Base-by-base conservation (phyloP, 2,113 vertebrate genomes). In the Odontesthes bonariensis region DNA sequence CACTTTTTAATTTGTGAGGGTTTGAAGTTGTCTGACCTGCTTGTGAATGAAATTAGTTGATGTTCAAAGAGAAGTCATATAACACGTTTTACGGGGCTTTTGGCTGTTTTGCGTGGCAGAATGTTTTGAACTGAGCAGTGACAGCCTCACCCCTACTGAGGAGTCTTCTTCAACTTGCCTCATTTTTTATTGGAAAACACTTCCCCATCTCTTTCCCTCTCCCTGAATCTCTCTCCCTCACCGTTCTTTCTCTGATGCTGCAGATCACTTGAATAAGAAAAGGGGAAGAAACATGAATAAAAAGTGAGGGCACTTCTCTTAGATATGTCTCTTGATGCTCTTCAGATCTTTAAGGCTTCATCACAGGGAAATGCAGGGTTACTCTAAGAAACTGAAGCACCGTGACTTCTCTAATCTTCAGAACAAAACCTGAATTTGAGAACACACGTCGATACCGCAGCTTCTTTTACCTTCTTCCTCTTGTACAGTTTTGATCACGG, bases 311-410 rank as follows among this genome's bases (percentile, higher is more conserved):
- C 86, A 83, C 79, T 81, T 91, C 89, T 91, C 90, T 92, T 89
- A 89, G 86, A 93, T 86, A 90, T 91, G 86, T 89, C 90, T 88
- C 86, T 86, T 92, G 91, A 93, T 92, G 90, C 87, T 91, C 85
- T 71, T 92, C 81, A 93, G 91, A 93, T 94, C 92, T 93, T 88
- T 82, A 89, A 90, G 83, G 85, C 92, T 89, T 91, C 88, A 89
- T 91, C 86, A 88, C 80, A 87, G 87, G 75, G 74, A 90, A 75
- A 76, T 64, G 79, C 83, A 77, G 61, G 81, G 84, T 90, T 89
- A 88, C 82, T 90, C 80, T 17, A 69, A 88, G 76, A 90, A 87
- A 86, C 59, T 73, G 82, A 67, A 81, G 79, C 85, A 82, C 85
- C 83, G 63, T 56, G 86, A 91, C 83, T 87, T 64, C 75, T 31